Evolutionary conservation across 2,797 vertebrate species (phyloP).

Genomic region (Myotis myotis): DNA sequence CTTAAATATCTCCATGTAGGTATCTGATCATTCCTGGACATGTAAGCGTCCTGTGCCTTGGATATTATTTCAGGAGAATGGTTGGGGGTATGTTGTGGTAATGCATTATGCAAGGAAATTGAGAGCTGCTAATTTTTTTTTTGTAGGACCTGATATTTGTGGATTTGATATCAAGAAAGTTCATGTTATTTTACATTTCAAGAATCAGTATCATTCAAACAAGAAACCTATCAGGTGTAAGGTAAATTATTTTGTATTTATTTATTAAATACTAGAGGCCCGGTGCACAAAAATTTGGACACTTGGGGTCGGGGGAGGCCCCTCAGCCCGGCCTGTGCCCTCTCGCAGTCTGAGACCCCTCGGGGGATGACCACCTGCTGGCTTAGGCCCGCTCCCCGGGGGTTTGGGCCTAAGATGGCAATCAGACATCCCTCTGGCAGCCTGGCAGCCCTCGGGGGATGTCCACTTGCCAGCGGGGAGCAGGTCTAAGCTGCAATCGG

Average conservation of each 20-base stretch:
- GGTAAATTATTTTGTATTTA: constrained; percentile 77
- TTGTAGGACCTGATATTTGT: constrained; percentile 93
- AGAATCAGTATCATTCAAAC: constrained; percentile 91
- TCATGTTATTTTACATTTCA: constrained; percentile 94
- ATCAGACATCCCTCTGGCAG: too few species aligned
- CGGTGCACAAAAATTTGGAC: too few species aligned
- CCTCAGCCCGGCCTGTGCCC: too few species aligned
- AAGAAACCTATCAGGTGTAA: constrained; percentile 93
- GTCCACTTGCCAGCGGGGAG: too few species aligned
- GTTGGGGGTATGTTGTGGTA: not conserved
- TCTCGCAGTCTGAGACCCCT: too few species aligned
- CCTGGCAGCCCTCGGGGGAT: too few species aligned
- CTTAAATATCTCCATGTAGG: not conserved
- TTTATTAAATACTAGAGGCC: too few species aligned
- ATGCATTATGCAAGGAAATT: not conserved
- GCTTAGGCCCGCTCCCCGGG: too few species aligned
- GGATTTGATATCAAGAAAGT: constrained; percentile 94
- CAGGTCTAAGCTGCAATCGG: too few species aligned
- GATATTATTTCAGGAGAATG: not conserved
- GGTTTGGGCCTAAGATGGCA: too few species aligned
- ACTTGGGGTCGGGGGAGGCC: too few species aligned
- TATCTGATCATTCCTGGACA: not conserved
- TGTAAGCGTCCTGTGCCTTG: accelerated
- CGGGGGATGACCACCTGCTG: too few species aligned
- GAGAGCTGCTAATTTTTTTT: constrained; percentile 13